Percentiles rank a stretch among this genome's conserved stretches.
phyloP scores from a whole-genome alignment of 1,140 invertebrate genomes.

The Proctacanthus coquilletti region DNA sequence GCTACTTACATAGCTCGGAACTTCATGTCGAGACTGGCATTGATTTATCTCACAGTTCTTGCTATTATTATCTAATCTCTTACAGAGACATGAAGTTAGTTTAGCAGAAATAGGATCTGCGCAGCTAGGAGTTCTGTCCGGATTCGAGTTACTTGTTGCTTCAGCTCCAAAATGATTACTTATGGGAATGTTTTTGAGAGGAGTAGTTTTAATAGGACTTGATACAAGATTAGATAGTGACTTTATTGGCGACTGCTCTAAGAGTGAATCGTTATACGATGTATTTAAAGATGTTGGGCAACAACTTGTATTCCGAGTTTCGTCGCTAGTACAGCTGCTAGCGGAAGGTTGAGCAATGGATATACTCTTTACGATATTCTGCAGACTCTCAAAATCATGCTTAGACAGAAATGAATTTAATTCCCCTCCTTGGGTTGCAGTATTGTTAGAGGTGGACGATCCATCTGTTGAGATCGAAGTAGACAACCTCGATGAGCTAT shows the following conservation, averaged over 20 bases:
- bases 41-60: constrained; percentile 5
- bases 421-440: constrained; percentile 9
- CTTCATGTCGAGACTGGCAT: constrained; percentile 1
- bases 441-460: too few species aligned
- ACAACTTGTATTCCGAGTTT: constrained; percentile 4
- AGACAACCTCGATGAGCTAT: too few species aligned
- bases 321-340: constrained; percentile 2
- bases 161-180: too few species aligned
- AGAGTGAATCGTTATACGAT: constrained; percentile 27
- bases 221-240: constrained; percentile 43
- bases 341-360: constrained; percentile 11
- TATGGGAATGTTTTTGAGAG: constrained; percentile 28
- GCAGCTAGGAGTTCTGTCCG: constrained; percentile 7
- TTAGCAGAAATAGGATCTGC: constrained; percentile 32
- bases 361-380: constrained; percentile 32
- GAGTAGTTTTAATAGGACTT: constrained; percentile 35
- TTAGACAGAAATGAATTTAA: constrained; percentile 32
- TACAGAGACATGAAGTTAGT: constrained; percentile 31
- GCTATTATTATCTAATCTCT: constrained; percentile 13
- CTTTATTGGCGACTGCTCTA: constrained; percentile 42
- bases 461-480: too few species aligned
- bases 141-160: neutral
- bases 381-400: constrained; percentile 36
- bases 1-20: constrained; percentile 1
- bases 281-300: constrained; percentile 25